phyloP scores from a whole-genome alignment of 2,797 vertebrate genomes.

The Triplophysa yarkandensis region DNA sequence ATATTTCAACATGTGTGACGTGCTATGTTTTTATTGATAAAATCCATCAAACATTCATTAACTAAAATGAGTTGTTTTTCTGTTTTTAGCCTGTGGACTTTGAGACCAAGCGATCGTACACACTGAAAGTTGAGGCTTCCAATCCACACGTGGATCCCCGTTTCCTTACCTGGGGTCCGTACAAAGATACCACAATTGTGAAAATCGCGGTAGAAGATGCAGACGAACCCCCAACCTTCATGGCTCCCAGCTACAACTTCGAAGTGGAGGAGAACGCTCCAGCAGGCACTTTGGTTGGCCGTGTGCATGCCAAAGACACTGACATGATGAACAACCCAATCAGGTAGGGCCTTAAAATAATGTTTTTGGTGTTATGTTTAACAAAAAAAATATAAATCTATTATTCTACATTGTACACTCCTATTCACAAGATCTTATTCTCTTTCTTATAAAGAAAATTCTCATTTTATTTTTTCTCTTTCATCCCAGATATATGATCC shows the following conservation, averaged over 20 bases:
- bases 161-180: constrained; percentile 90
- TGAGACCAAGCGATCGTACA: constrained; percentile 90
- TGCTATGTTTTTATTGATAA: constrained; percentile 39
- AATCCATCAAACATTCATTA: background rate
- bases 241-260: constrained; percentile 84
- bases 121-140: constrained; percentile 90
- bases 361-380: background rate
- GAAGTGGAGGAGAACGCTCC: constrained; percentile 94
- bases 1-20: constrained; percentile 20
- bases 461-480: background rate
- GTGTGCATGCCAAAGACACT: constrained; percentile 94
- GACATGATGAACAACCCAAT: constrained; percentile 90
- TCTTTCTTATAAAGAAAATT: background rate
- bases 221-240: constrained; percentile 91
- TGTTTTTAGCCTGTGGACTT: constrained; percentile 87
- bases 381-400: too few relatives aligned
- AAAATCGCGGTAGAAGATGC: constrained; percentile 93
- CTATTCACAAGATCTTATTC: too few relatives aligned
- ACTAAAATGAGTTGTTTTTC: constrained; percentile 10
- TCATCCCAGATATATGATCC: constrained; percentile 88
- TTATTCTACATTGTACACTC: too few relatives aligned
- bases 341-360: constrained; percentile 74
- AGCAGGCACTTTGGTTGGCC: constrained; percentile 86
- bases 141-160: constrained; percentile 88
- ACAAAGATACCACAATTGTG: constrained; percentile 92